Base-by-base conservation (phyloP, 2,797 vertebrate genomes). In the Salarias fasciatus region DNA sequence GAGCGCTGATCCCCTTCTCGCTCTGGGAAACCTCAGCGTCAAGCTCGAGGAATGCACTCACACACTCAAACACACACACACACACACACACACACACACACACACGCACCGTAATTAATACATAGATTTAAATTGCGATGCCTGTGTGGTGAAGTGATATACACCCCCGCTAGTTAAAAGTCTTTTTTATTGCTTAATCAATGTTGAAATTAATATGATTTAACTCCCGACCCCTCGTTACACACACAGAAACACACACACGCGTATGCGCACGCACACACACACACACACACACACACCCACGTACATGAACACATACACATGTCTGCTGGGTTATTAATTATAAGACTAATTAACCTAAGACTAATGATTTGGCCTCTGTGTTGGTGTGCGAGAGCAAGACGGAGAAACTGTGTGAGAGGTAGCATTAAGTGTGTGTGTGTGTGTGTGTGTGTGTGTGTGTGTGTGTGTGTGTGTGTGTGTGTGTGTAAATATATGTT, bases 111-210 rank as follows among this genome's bases (percentile, higher is more conserved):
- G 86, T 90, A 90, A 90, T 91, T 90, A 91, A 86, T 86, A 86
- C 86, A 76, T 86, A 87, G 85, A 88, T 90, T 88, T 82, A 86
- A 86, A 85, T 72, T 59, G 82, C 38, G 83, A 86, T 86, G 83
- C 69, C 69, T 77, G 80, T 77, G 83, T 86, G 79, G 65, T 77
- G 82, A 82, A 85, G 83, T 89, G 86, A 89, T 89, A 88, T 89
- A 85, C 86, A 87, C 82, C 80, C 84, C 86, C 75, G 71, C 86
- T 82, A 85, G 86, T 87, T 91, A 86, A 89, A 88, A 91, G 84
- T 88, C 84, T 82, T 86, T 90, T 91, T 92, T 89, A 91, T 89
- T 89, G 88, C 86, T 91, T 91, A 91, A 91, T 92, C 89, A 91
- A 91, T 91, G 86, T 88, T 88, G 85, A 90, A 88, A 91, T 90